These are phyloP conservation scores for Halictus ligatus DNA, from an alignment of 2,888 invertebrate species.

Conservation along the genomic window DNA sequence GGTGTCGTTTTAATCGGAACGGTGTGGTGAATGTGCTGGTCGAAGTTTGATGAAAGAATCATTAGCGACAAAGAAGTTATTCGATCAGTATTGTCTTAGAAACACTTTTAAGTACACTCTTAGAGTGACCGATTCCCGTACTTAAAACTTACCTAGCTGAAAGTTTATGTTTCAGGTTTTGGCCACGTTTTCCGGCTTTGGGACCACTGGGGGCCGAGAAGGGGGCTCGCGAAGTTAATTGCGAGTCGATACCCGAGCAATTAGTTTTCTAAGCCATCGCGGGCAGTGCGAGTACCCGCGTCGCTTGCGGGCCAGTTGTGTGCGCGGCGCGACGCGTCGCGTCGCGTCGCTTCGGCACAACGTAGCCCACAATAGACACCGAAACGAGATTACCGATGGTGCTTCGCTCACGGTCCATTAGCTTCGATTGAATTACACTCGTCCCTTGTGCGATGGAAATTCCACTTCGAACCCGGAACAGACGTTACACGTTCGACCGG, in stretches of 20 bases:
- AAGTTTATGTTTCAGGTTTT: too few species aligned
- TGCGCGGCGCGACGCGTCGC: background rate
- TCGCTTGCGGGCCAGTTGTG: background rate
- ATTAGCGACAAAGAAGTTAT: too few species aligned
- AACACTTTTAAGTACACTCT: too few species aligned
- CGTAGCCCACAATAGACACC: constrained; percentile 50
- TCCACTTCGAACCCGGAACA: constrained; percentile 29
- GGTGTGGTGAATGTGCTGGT: too few species aligned
- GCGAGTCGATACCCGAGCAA: background rate
- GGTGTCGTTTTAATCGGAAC: too few species aligned
- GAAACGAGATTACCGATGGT: constrained; percentile 64
- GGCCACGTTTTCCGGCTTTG: too few species aligned
- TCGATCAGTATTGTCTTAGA: too few species aligned
- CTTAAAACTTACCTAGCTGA: too few species aligned
- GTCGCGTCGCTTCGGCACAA: background rate
- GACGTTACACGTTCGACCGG: constrained; percentile 2
- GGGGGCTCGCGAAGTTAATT: background rate
- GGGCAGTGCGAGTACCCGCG: background rate
- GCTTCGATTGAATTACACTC: constrained; percentile 62
- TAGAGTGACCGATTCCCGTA: too few species aligned
- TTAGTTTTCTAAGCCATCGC: background rate
- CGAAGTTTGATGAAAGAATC: too few species aligned
- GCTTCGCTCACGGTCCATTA: constrained; percentile 54
- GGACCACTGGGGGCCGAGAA: too few species aligned
- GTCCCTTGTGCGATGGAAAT: constrained; percentile 42